A percentile compares a stretch with the other conserved stretches of the same genome.
Conservation (phyloP, 2,797 vertebrate genomes). For the Anabacerthia variegaticeps region DNA sequence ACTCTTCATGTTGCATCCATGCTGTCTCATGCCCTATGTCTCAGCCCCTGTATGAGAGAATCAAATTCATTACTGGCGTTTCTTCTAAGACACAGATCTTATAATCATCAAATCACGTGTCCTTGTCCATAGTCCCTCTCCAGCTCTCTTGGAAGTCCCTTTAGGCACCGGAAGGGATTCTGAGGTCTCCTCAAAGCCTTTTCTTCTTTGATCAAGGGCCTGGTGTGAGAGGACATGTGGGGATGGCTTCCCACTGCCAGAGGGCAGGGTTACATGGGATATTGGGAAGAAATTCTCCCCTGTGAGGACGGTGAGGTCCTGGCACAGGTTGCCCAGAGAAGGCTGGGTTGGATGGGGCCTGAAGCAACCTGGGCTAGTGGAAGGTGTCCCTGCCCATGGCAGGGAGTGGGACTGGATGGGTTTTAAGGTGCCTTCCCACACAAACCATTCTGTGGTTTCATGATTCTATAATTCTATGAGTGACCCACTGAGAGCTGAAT, state of each 20-base stretch:
- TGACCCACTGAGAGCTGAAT: neutral
- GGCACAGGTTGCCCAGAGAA: neutral
- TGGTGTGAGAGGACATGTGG: no score
- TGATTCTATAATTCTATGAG: neutral
- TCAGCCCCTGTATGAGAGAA: neutral
- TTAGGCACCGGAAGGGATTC: neutral
- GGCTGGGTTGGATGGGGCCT: neutral
- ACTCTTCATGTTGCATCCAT: neutral
- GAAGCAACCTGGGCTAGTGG: neutral
- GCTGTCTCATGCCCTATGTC: neutral
- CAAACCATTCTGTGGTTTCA: neutral
- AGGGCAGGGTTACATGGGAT: no score
- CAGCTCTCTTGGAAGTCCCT: neutral
- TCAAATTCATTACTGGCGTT: neutral
- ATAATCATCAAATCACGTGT: neutral
- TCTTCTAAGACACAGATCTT: neutral
- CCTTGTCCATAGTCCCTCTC: neutral
- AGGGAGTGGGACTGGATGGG: neutral
- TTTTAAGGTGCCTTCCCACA: neutral
- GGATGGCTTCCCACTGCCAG: no score
- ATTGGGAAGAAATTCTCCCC: no score
- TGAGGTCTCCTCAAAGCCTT: no score
- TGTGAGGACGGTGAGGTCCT: neutral
- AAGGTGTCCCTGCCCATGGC: neutral
- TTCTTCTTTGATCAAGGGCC: no score